These are phyloP conservation scores for Cephus spinipes DNA, from an alignment of 2,888 invertebrate genomes.

Conservation along the genomic window DNA sequence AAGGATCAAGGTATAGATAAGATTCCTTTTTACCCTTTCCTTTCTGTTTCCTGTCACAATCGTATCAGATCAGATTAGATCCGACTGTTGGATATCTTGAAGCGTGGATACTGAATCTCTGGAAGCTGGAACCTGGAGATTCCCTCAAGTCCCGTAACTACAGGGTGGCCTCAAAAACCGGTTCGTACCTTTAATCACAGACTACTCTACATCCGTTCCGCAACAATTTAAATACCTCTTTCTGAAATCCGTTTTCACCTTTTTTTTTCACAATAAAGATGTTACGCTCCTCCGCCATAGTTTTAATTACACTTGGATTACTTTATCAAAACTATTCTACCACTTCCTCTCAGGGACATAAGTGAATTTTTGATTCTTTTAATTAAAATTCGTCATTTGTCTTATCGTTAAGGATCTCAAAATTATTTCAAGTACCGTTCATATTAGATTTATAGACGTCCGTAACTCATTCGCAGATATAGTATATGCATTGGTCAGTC, in stretches of 20 bases:
- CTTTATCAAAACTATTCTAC: not conserved
- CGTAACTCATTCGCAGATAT: not conserved
- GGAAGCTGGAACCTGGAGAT: not conserved
- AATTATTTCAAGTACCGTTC: not conserved
- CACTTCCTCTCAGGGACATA: not conserved
- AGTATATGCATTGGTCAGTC: not conserved
- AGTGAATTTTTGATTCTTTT: not conserved
- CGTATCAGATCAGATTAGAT: not conserved
- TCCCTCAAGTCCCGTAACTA: conserved; percentile 20
- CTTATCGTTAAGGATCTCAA: not conserved
- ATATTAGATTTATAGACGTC: not conserved
- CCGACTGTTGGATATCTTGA: not conserved
- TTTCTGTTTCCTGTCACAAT: not conserved
- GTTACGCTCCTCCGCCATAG: not conserved
- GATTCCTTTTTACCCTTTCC: not conserved
- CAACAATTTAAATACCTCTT: conserved; percentile 36
- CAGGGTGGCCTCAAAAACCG: conserved; percentile 50
- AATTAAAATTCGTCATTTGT: not conserved
- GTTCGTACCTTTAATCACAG: conserved; percentile 43
- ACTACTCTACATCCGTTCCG: conserved; percentile 25
- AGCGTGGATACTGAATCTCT: not conserved
- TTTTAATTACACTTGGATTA: not conserved
- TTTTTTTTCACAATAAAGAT: not conserved
- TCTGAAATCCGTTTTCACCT: conserved; percentile 32
- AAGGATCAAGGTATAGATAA: not conserved